Conservation (phyloP, 2,797 vertebrate species). For the Heteromormyrus szaboi region DNA sequence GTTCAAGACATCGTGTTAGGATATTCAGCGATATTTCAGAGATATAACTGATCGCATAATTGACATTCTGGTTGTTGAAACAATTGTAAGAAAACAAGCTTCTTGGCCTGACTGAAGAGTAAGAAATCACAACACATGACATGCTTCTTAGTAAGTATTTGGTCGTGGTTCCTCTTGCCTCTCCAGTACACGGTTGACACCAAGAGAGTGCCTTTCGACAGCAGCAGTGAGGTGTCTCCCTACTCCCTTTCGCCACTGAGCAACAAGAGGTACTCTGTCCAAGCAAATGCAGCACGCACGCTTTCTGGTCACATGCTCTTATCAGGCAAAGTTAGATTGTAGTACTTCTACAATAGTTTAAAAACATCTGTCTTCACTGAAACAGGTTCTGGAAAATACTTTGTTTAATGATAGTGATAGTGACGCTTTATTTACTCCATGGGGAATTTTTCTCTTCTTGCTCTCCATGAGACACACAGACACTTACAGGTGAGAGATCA, state of each 20-base stretch:
- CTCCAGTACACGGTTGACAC: constrained; percentile 68
- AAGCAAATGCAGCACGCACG: neutral
- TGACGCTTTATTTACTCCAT: neutral
- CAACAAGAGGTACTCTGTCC: constrained; percentile 65
- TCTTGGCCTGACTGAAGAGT: neutral
- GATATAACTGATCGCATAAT: neutral
- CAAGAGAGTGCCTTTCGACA: constrained; percentile 69
- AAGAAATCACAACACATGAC: neutral
- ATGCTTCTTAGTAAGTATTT: neutral
- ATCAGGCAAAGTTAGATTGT: neutral
- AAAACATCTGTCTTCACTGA: neutral
- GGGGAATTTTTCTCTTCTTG: neutral
- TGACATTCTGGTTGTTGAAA: neutral
- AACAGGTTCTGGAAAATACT: neutral
- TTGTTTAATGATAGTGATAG: neutral
- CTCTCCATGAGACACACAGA: neutral
- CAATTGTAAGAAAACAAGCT: neutral
- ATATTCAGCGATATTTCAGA: neutral
- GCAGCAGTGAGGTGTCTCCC: constrained; percentile 65
- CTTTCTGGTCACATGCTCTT: neutral
- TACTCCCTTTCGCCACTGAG: constrained; percentile 75
- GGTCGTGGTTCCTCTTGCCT: neutral
- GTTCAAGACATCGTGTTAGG: neutral
- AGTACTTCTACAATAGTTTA: neutral
- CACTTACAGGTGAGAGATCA: neutral